phyloP scores from a whole-genome alignment of 1,140 invertebrate species.

The Bombus confusus region DNA sequence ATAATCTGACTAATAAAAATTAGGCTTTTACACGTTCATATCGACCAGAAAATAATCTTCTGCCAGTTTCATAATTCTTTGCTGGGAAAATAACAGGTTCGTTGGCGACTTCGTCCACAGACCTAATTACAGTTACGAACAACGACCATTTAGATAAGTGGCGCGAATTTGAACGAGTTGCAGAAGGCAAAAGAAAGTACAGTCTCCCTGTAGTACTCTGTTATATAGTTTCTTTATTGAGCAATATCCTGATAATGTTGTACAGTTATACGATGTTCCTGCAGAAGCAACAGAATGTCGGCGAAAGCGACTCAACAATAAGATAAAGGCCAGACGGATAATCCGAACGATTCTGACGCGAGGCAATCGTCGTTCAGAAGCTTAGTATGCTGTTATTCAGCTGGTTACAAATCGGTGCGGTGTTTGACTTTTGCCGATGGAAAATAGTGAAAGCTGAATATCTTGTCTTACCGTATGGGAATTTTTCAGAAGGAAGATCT shows the following conservation, averaged over 20 bases:
- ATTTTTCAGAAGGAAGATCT: background rate
- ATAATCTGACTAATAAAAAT: no score
- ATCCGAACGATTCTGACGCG: background rate
- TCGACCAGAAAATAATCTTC: background rate
- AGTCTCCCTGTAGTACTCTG: background rate
- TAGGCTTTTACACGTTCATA: background rate
- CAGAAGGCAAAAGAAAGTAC: conserved; percentile 10
- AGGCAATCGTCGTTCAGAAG: background rate
- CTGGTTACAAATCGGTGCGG: background rate
- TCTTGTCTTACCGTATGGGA: background rate
- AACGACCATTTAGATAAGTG: background rate
- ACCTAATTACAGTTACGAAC: background rate
- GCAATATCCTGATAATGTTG: conserved; percentile 23
- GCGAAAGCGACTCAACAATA: conserved; percentile 25
- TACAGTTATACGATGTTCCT: conserved; percentile 1
- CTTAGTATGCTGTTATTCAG: background rate
- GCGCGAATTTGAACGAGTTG: background rate
- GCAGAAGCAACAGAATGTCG: conserved; percentile 24
- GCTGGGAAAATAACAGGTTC: background rate
- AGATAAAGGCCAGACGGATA: conserved; percentile 22
- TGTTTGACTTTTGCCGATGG: background rate
- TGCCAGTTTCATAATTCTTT: background rate
- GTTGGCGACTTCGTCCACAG: background rate
- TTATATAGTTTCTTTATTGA: conserved; percentile 24
- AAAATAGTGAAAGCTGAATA: background rate